Conservation (phyloP, 2,888 invertebrate genomes). For the Heteromyza rotundicornis region DNA sequence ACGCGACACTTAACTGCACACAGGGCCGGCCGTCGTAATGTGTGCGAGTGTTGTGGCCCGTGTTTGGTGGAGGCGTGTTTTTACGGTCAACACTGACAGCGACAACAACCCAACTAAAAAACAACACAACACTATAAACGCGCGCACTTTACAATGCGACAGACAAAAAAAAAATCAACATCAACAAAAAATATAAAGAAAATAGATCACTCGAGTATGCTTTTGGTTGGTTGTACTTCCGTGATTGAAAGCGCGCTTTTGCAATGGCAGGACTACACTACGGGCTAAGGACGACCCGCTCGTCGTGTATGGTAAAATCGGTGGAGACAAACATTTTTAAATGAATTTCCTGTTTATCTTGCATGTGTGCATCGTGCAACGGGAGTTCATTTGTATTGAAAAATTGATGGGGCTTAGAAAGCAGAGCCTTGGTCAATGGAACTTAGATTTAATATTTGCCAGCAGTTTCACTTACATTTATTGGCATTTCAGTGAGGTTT, state of each 20-base stretch:
- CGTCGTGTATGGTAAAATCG: too few relatives aligned
- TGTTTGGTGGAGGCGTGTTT: not conserved
- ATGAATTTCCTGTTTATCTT: slow-evolving; percentile 25
- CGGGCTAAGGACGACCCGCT: not conserved
- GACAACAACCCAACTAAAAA: too few relatives aligned
- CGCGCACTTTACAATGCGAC: not conserved
- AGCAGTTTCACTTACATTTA: too few relatives aligned
- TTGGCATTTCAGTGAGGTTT: too few relatives aligned
- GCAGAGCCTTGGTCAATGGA: too few relatives aligned
- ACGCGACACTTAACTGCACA: not conserved
- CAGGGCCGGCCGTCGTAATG: not conserved
- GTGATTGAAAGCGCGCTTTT: not conserved
- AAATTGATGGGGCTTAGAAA: too few relatives aligned
- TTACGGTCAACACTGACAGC: not conserved
- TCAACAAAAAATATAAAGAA: too few relatives aligned
- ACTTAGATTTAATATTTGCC: too few relatives aligned
- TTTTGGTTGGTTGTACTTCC: not conserved
- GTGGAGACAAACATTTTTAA: slow-evolving; percentile 9
- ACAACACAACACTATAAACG: not conserved
- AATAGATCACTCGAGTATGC: too few relatives aligned
- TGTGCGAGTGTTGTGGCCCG: not conserved
- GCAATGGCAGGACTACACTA: not conserved
- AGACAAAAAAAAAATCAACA: not conserved
- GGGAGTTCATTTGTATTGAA: not conserved
- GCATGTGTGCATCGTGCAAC: not conserved